Evolutionary conservation across 2,888 invertebrate genomes (phyloP), one percentile per base, ranked within the genome.

Genomic region (Hermaeophaga mercurialis): DNA sequence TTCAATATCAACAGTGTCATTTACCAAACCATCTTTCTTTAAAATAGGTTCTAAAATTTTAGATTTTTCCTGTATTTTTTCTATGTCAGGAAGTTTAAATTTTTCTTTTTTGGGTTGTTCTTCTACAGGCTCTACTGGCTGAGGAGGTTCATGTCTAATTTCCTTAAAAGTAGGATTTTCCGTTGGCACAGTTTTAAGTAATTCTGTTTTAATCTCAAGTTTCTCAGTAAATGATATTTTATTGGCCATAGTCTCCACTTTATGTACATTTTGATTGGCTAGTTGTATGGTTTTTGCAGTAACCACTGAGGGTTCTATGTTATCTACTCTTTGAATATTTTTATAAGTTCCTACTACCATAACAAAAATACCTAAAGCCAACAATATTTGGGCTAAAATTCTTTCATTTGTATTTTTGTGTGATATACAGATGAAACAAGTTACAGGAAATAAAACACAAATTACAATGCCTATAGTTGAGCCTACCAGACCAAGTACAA

Each of bases 381-480:
- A 76, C 49, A 95, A 84, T 14, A 86, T 78, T 90, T 94, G 92
- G 8, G 95, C 94, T 49, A 93, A 67, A 4, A 89, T 73, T 66
- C 90, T 83, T 73, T 95, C 95, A 64, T 89, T 91, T 0, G 92
- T 91, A 63, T 90, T 85, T 75, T 92, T 94, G 39, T 86, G 86
- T 7, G 91, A 90, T 58, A 95, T 85, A 61, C 88, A 85, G 24
- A 95, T 85, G 75, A 94, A 96, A 73, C 94, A 91, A 0, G 91
- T 84, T 0, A 96, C 91, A 0, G 98, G 98, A 71, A 96, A 91
- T 71, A 97, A 88, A 26, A 96, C 86, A 70, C 96, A 96, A 64
- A 98, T 89, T 64, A 94, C 84, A 9, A 94, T 90, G 0, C 98
- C 98, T 66, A 96, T 94, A 0, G 97, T 96, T 1, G 97, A 94